Conservation (phyloP, 2,797 vertebrate genomes). For the Pseudochirops cupreus region DNA sequence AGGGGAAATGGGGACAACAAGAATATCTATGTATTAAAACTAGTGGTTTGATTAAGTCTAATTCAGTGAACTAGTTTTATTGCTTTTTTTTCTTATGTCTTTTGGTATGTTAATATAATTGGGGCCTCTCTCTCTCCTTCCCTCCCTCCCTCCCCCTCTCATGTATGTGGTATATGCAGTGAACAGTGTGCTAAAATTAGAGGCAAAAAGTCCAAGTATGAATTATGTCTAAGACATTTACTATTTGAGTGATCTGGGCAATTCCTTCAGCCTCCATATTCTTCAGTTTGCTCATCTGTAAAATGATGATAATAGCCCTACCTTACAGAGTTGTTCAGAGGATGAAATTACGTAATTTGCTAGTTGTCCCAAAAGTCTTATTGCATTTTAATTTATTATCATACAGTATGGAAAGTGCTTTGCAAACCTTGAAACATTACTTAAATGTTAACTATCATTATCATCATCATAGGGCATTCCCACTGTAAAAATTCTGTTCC, state of each 20-base stretch:
- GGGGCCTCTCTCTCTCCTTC: not conserved
- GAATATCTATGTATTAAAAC: constrained; percentile 30
- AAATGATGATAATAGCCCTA: no score
- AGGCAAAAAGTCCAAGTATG: not conserved
- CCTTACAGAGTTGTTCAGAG: no score
- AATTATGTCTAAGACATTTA: not conserved
- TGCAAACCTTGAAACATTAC: not conserved
- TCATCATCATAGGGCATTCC: not conserved
- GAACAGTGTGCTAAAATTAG: not conserved
- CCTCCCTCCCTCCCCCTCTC: not conserved
- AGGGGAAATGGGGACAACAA: not conserved
- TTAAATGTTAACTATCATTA: not conserved
- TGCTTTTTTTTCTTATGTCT: not conserved
- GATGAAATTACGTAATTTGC: no score
- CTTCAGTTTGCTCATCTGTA: no score
- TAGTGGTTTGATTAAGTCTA: constrained; percentile 15
- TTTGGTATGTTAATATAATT: constrained; percentile 8
- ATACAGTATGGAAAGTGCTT: no score
- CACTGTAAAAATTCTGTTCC: not conserved
- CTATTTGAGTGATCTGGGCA: no score
- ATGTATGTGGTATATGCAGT: not conserved
- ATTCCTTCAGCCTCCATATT: no score
- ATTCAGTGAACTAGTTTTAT: constrained; percentile 23
- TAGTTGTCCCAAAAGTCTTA: no score
- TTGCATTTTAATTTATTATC: no score